Evolutionary conservation across 2,113 vertebrate species (phyloP), one percentile per base, ranked within the genome.

Genomic region (Zingel zingel): DNA sequence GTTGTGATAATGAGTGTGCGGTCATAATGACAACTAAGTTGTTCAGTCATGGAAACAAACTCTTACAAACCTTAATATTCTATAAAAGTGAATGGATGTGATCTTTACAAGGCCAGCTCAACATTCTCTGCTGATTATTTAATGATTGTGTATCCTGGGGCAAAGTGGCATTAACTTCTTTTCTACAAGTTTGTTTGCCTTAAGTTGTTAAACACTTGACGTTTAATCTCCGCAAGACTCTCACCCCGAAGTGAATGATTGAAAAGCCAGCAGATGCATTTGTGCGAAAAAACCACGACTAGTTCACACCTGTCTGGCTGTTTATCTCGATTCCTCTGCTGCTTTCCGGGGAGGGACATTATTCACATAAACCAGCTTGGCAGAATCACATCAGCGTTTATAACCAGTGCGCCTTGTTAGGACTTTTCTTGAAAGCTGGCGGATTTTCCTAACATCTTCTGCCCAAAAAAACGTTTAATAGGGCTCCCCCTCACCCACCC

Each of bases 391-490:
- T 75, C 74, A 57, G 81, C 50, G 63, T 87, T 78, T 80, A 81
- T 23, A 84, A 76, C 76, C 81, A 62, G 19, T 2, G 69, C 45
- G 57, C 62, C 80, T 86, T 54, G 72, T 81, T 87, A 68, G 79
- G 30, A 18, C 9, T 18, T 65, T 81, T 74, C 69, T 66, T 63
- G 62, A 66, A 16, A 48, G 27, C 63, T 39, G 65, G 48, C 16
- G 65, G 62, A 80, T 83, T 88, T 84, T 85, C 68, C 74, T 66
- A 78, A 83, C 67, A 81, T 83, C 70, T 84, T 77, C 56, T 69
- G 77, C 63, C 81, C 85, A 67, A 76, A 72, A 81, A 83, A 27
- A 1, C 3, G 14, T 90, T 92, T 86, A 91, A 89, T 30, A 82
- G 76, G 5, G 5, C 30, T 33, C 54, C 69, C 71, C 69, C 71